phyloP scores from a whole-genome alignment of 2,797 vertebrate genomes.

The Gadopsis bispinosus region DNA sequence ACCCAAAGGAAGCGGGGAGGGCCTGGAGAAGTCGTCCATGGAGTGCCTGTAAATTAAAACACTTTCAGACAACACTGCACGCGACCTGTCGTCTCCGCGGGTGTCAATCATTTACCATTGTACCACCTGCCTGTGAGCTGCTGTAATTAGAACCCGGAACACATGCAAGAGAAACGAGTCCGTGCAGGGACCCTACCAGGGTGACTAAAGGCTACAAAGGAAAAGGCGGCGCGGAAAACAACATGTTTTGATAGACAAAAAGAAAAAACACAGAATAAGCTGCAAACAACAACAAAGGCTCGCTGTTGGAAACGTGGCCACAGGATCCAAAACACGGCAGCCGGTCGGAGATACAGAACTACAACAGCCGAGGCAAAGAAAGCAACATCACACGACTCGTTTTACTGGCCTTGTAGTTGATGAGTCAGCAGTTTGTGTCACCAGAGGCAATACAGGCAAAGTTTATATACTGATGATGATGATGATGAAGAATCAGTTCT shows the following conservation, averaged over 20 bases:
- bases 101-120: neutral
- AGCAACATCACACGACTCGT: neutral
- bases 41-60: constrained; percentile 73
- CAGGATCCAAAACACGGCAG: neutral
- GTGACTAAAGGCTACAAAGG: neutral
- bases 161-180: neutral
- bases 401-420: neutral
- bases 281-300: neutral
- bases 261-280: neutral
- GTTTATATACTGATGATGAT: no score
- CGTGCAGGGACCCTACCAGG: neutral
- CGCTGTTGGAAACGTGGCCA: neutral
- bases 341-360: neutral
- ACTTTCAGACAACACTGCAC: neutral
- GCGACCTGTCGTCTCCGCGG: neutral
- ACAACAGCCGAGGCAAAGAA: neutral
- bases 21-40: constrained; percentile 72
- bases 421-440: neutral
- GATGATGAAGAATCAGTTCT: no score
- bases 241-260: no score
- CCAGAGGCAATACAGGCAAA: neutral
- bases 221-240: no score
- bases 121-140: neutral
- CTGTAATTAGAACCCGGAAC: constrained; percentile 29
- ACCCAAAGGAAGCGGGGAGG: constrained; percentile 65